phyloP scores from a whole-genome alignment of 2,113 vertebrate species.

The Menidia beryllina region DNA sequence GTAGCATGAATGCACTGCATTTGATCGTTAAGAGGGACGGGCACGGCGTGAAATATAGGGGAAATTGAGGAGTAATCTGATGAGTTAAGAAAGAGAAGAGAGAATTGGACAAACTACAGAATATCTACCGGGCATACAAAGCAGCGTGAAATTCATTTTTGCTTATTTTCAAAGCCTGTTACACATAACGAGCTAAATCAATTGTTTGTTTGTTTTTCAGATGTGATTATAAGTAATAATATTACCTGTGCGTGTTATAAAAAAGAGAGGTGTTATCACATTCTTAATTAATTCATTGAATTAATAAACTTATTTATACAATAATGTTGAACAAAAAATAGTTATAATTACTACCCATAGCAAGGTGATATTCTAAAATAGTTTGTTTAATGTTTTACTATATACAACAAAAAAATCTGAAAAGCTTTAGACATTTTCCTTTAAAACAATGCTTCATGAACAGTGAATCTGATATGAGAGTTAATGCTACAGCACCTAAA shows the following conservation, averaged over 20 bases:
- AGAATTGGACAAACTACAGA: too few species aligned
- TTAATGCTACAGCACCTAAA: not conserved
- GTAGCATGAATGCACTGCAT: slow-evolving; percentile 10
- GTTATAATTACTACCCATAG: not conserved
- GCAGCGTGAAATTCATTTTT: too few species aligned
- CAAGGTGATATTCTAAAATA: too few species aligned
- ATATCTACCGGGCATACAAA: too few species aligned
- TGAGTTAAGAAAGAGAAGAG: too few species aligned
- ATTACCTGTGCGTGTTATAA: too few species aligned
- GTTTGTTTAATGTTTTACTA: not conserved
- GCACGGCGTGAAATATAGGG: not conserved
- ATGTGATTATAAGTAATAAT: too few species aligned
- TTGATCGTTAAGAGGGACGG: slow-evolving; percentile 17
- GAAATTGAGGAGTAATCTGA: not conserved
- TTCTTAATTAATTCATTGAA: not conserved
- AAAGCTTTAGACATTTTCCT: not conserved
- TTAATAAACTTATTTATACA: not conserved
- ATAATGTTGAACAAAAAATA: not conserved
- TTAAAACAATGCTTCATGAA: not conserved
- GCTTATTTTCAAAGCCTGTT: too few species aligned
- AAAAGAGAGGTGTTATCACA: too few species aligned
- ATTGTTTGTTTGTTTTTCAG: too few species aligned
- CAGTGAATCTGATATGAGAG: not conserved
- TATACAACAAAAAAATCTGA: not conserved
- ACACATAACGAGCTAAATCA: too few species aligned